These are phyloP conservation scores for Heterohyrax brucei DNA, from an alignment of 2,797 vertebrate species.

Conservation along the genomic window DNA sequence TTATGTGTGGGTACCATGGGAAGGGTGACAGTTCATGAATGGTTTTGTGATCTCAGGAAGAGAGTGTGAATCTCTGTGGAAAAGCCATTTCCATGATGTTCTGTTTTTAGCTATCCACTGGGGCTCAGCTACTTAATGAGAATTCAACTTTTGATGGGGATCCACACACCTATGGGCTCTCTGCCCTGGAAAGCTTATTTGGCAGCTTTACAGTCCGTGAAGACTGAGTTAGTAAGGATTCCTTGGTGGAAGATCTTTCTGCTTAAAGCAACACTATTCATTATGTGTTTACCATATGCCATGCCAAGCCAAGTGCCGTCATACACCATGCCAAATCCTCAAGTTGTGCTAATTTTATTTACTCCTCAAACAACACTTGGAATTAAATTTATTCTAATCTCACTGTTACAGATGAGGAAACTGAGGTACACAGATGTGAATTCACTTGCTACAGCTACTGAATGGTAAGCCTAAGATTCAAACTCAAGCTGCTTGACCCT, in stretches of 20 bases:
- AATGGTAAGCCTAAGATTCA: neutral
- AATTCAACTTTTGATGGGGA: neutral
- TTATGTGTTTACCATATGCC: neutral
- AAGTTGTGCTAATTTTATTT: neutral
- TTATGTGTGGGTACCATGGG: accelerated
- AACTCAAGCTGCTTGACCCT: neutral
- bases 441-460: neutral
- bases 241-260: neutral
- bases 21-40: accelerated
- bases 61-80: accelerated
- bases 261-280: neutral
- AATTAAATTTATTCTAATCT: neutral
- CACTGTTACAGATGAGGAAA: neutral
- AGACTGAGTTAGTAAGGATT: neutral
- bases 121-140: neutral
- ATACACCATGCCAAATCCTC: neutral
- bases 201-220: neutral
- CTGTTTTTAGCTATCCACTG: no score
- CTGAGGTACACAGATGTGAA: neutral
- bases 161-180: neutral
- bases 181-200: neutral
- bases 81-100: accelerated
- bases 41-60: neutral
- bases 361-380: neutral
- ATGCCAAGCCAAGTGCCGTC: no score